phyloP scores from a whole-genome alignment of 2,888 invertebrate species.

The Hypomecis punctinalis region DNA sequence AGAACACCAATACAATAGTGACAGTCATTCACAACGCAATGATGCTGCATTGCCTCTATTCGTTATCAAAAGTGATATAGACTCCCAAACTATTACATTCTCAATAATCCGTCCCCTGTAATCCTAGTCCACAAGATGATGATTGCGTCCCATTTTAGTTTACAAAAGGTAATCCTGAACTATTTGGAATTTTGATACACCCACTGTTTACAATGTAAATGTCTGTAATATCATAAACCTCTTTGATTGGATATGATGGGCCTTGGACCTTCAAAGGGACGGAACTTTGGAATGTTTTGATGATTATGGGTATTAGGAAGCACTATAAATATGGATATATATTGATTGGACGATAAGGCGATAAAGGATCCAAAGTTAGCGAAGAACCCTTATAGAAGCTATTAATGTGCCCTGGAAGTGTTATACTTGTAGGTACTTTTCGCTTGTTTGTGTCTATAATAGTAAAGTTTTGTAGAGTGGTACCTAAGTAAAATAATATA shows the following conservation, averaged over 20 bases:
- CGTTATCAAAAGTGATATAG: neutral
- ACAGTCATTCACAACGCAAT: too few relatives aligned
- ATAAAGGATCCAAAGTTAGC: conserved; percentile 37
- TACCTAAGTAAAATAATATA: too few relatives aligned
- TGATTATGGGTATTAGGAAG: conserved; percentile 39
- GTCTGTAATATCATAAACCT: conserved; percentile 82
- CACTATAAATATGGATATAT: conserved; percentile 44
- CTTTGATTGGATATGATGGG: conserved; percentile 75
- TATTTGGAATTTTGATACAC: conserved; percentile 76
- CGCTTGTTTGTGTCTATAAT: too few relatives aligned
- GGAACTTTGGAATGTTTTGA: conserved; percentile 44
- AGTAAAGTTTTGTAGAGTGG: too few relatives aligned
- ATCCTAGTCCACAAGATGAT: conserved; percentile 81
- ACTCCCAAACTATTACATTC: conserved; percentile 17
- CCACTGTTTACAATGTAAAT: conserved; percentile 83
- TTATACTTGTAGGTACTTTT: too few relatives aligned
- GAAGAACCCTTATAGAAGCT: conserved; percentile 12
- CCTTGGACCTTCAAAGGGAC: conserved; percentile 63
- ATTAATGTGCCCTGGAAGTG: neutral
- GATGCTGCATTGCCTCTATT: neutral
- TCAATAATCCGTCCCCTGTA: conserved; percentile 64
- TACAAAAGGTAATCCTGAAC: conserved; percentile 85
- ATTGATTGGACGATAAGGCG: conserved; percentile 31
- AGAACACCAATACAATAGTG: too few relatives aligned
- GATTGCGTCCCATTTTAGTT: conserved; percentile 83